Base-by-base conservation (phyloP, 2,888 invertebrate species). In the Drosophila formosana region DNA sequence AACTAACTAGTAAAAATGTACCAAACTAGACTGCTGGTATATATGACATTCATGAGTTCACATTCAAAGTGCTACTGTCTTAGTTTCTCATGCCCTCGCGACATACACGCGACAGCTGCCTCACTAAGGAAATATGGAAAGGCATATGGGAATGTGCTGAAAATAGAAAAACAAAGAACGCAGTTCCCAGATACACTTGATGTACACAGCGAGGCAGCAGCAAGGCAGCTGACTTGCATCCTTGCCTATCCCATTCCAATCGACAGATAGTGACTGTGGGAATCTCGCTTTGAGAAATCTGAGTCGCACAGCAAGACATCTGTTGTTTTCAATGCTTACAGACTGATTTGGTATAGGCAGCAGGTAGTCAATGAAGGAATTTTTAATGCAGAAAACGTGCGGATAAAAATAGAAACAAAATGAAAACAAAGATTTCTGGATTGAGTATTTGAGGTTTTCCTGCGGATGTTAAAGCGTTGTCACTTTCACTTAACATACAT, bases 81-180 rank as follows among this genome's bases (percentile, higher is more conserved):
- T 34, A 64, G 50, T 68, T 83, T 83, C 85, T 70, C 82, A 83
- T 53, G 71, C 18, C 13, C 39, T 43, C 34, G 60, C 52, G 65
- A 47, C 39, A 51, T 63, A 71, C 79, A 75, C 73, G 82, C 82
- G 88, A 81, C 84, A 85, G 84, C 89, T 85, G 84, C 77, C 79
- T 55, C 58, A 51, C 60, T 49, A 61, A 70, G 63, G 53, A 60
- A 66, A 72, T 76, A 63, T 71, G 70, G 66, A 79, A 79, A 77
- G 62, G 71, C 80, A 82, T 86, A 83, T 88, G 83, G 81, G 82
- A 79, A 85, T 85, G 82, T 88, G 85, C 81, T 82, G 75, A 75
- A 80, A 88, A 77, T 72, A 46, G 64, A 49, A 45, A 28, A 32
- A 18, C 57, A 50, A 63, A 47, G 57, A 39, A 46, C 64, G 37